Conservation (phyloP, 1,140 invertebrate genomes). For the Drosophila kikkawai region DNA sequence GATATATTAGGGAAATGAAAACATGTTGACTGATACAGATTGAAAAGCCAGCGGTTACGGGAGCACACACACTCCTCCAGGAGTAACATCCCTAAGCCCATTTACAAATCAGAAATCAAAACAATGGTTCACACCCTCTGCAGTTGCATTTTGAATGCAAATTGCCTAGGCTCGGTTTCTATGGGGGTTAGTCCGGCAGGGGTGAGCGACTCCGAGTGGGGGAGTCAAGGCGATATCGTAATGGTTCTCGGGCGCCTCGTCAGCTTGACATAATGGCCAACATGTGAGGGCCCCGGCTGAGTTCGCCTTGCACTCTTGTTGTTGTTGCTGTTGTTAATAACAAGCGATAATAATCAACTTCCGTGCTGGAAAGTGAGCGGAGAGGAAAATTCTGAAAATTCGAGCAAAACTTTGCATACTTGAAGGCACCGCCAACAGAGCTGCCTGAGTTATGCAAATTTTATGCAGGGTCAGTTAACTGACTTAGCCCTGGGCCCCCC, state of each 20-base stretch:
- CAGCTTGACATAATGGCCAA: conserved; percentile 65
- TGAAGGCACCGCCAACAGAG: conserved; percentile 49
- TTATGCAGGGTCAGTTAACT: conserved; percentile 50
- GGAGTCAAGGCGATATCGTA: conserved; percentile 13
- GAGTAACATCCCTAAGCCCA: conserved; percentile 3
- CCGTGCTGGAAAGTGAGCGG: conserved; percentile 57
- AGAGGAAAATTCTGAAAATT: conserved; percentile 25
- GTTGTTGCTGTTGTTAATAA: conserved; percentile 80
- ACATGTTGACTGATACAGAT: conserved; percentile 33
- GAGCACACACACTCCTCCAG: neutral
- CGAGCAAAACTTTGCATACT: conserved; percentile 64
- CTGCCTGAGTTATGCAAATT: conserved; percentile 75
- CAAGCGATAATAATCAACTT: conserved; percentile 84
- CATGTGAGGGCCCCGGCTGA: conserved; percentile 27
- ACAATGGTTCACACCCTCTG: conserved; percentile 20
- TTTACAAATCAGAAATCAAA: conserved; percentile 18
- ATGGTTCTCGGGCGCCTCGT: conserved; percentile 7
- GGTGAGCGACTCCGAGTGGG: neutral
- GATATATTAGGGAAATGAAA: conserved; percentile 38
- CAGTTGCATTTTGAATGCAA: conserved; percentile 49
- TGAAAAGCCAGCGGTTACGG: conserved; percentile 9
- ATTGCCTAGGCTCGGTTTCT: conserved; percentile 52
- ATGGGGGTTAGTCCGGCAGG: neutral
- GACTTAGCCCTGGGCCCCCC: neutral
- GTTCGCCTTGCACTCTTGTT: conserved; percentile 1